Conservation (phyloP, 2,888 invertebrate genomes). For the Drosophila nr. fundita region DNA sequence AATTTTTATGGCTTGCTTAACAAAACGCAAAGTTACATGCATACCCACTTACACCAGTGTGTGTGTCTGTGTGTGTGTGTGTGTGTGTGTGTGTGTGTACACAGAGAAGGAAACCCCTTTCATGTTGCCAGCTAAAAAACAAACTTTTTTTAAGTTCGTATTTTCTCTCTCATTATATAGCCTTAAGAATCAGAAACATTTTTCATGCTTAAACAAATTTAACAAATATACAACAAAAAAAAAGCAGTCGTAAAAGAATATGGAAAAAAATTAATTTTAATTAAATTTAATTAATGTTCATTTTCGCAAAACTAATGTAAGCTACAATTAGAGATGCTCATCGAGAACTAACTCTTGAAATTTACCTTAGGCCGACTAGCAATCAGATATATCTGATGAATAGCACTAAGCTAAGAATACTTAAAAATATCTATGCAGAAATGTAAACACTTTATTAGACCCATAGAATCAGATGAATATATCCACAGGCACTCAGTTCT, state of each 20-base stretch:
- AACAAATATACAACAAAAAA: neutral
- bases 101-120: neutral
- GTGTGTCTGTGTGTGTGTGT: neutral
- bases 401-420: neutral
- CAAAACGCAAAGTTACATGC: constrained; percentile 70
- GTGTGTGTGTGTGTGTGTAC: neutral
- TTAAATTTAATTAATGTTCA: neutral
- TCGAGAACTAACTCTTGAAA: neutral
- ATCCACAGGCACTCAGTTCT: neutral
- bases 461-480: neutral
- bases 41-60: neutral
- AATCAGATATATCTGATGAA: neutral
- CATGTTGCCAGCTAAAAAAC: neutral
- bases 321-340: neutral
- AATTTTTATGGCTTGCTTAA: constrained; percentile 80
- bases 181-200: neutral
- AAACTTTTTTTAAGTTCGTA: neutral
- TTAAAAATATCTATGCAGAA: neutral
- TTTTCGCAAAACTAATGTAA: neutral
- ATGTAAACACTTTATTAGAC: neutral
- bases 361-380: neutral
- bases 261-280: neutral
- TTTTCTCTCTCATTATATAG: neutral
- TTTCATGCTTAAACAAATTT: neutral
- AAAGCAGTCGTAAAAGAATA: neutral